Evolutionary conservation across 2,888 invertebrate genomes (phyloP), one percentile per base, ranked within the genome.

Genomic region (Pterostichus niger): DNA sequence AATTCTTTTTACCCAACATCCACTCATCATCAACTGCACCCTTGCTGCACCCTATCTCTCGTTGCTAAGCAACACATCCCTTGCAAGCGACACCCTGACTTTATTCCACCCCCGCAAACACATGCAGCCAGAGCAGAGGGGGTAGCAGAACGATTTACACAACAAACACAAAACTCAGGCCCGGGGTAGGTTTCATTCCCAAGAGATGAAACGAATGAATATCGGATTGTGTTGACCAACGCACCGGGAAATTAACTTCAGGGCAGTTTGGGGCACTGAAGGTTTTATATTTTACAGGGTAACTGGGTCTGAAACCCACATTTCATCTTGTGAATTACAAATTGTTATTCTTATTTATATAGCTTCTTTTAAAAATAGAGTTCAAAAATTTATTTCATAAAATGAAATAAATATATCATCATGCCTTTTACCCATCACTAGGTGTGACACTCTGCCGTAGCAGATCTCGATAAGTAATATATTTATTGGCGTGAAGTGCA

Each of bases 21-120:
- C 24, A 59, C 24, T 59, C 11, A 15, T 59, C 59, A n/a, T 64
- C 7, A 4, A 40, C 13, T 64, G 33, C 64, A 31, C 64, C 64
- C 33, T 33, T n/a, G 64, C 56, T 64, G 40, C 5, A 24, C 24
- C 24, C 24, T 24, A 24, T 24, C 24, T 2, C 24, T 24, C 24
- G 33, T 35, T 64, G 35, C 64, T 64, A 64, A 24, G 64, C 64
- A 64, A 64, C 64, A 31, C 33, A 64, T 64, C 33, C 40, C 64
- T 35, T 64, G 13, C 13, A 33, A 13, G 6, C 13, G 33, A 31
- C 31, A 33, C 13, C 52, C 52, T 13, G 64, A 33, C 33, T 64
- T 64, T 9, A 61, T 56, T 24, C 24, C 59, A 31, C 59, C 59
- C 59, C 59, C 31, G 59, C 59, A 56, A 56, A 56, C 54, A 61